phyloP scores from a whole-genome alignment of 2,797 vertebrate species.

The Naso thynnoides region DNA sequence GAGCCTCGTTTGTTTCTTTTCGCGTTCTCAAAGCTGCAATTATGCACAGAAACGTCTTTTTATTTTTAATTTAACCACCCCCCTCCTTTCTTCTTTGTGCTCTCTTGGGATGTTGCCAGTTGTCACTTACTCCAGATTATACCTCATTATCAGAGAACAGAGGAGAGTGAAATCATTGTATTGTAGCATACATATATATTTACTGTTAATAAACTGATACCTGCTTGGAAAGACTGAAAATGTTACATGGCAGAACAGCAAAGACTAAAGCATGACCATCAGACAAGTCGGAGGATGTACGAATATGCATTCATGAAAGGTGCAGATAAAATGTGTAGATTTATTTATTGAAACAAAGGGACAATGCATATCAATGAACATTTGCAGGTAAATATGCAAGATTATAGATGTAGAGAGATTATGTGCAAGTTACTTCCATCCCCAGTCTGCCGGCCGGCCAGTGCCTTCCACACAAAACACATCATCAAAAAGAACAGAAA shows the following conservation, averaged over 20 bases:
- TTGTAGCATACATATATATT: neutral
- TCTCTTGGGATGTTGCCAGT: neutral
- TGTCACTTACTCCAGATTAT: neutral
- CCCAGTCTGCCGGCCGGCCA: too few species aligned
- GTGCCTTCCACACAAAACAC: too few species aligned
- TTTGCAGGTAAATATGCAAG: too few species aligned
- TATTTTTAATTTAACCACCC: too few species aligned
- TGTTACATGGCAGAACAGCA: neutral
- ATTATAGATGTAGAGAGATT: too few species aligned
- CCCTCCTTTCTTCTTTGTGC: neutral
- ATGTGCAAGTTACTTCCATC: too few species aligned
- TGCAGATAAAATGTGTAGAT: too few species aligned
- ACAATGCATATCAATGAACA: too few species aligned
- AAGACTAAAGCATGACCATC: neutral
- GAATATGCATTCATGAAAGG: neutral
- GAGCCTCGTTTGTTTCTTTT: neutral
- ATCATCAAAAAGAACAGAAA: too few species aligned
- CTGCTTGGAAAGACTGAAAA: neutral
- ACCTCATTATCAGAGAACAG: neutral
- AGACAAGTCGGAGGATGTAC: neutral
- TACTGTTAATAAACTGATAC: neutral
- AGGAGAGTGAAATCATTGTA: neutral
- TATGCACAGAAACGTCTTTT: constrained; percentile 8
- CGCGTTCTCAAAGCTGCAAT: neutral
- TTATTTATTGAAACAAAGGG: too few species aligned